Percentiles rank a stretch among this genome's conserved stretches.
Evolutionary conservation across 2,797 vertebrate species (phyloP).

Genomic region (Avahi laniger): DNA sequence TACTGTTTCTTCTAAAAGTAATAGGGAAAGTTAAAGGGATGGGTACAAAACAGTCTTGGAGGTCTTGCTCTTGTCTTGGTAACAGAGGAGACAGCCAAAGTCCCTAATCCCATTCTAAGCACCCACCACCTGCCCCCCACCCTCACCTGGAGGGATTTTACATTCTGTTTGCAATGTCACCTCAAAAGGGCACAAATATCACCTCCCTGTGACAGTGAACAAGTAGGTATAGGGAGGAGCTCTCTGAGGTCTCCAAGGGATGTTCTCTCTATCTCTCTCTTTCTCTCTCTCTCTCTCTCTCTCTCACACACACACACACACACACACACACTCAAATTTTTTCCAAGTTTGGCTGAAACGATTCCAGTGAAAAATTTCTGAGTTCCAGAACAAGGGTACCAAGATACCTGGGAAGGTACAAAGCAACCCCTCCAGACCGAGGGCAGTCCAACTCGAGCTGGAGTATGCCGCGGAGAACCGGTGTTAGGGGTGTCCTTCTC

Average conservation of each 20-base stretch:
- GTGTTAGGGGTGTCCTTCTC: too few relatives aligned
- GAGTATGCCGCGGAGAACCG: rapidly evolving
- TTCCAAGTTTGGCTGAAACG: background rate
- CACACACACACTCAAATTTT: background rate
- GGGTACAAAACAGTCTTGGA: background rate
- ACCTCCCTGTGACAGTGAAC: background rate
- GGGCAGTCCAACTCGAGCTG: rapidly evolving
- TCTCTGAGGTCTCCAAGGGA: background rate
- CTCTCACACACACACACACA: background rate
- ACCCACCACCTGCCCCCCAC: background rate
- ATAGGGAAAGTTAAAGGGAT: background rate
- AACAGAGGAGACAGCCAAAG: background rate
- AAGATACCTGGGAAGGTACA: rapidly evolving
- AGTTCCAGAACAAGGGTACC: background rate
- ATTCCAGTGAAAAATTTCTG: background rate
- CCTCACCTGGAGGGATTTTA: background rate
- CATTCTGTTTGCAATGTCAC: background rate
- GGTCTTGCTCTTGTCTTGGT: background rate
- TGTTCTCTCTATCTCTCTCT: background rate
- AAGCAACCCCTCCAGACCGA: background rate
- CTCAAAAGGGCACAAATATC: background rate
- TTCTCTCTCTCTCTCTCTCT: background rate
- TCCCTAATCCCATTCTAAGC: background rate
- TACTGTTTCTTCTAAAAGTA: background rate
- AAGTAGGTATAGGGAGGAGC: too few relatives aligned